Conservation (phyloP, 1,140 invertebrate species). For the Solenopsis invicta region DNA sequence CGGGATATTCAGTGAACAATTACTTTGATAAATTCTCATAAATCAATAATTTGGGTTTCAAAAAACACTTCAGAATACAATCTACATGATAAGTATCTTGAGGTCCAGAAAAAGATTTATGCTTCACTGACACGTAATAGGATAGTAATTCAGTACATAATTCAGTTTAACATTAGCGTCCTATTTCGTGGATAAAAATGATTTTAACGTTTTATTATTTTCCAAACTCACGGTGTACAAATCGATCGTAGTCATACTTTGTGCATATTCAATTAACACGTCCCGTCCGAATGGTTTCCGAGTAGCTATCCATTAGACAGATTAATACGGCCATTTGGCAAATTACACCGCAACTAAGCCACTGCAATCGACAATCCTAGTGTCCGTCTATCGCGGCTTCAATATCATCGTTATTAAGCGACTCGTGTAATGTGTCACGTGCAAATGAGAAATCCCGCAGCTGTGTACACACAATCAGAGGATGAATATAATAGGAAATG, state of each 20-base stretch:
- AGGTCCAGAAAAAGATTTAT: not conserved
- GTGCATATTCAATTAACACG: conserved; percentile 59
- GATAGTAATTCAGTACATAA: no score
- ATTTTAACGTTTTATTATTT: not conserved
- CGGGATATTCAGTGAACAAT: not conserved
- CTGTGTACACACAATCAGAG: conserved; percentile 16
- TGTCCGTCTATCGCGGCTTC: conserved; percentile 32
- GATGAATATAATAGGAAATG: not conserved
- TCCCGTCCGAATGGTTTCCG: conserved; percentile 57
- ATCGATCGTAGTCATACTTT: conserved; percentile 39
- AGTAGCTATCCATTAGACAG: conserved; percentile 69
- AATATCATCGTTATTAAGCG: conserved; percentile 58
- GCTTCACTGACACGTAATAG: not conserved
- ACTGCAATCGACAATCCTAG: conserved; percentile 55
- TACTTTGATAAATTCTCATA: no score
- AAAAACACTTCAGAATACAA: not conserved
- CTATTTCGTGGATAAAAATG: not conserved
- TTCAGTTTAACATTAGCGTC: not conserved
- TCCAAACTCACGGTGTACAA: not conserved
- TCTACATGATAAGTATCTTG: not conserved
- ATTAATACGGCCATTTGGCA: conserved; percentile 62
- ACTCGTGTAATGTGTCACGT: conserved; percentile 51
- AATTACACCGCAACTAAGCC: conserved; percentile 54
- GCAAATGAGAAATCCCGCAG: conserved; percentile 55
- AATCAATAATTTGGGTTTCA: not conserved